Percentiles rank a stretch among this genome's conserved stretches.
phyloP scores from a whole-genome alignment of 2,797 vertebrate species.

The Sebastes steindachneri region DNA sequence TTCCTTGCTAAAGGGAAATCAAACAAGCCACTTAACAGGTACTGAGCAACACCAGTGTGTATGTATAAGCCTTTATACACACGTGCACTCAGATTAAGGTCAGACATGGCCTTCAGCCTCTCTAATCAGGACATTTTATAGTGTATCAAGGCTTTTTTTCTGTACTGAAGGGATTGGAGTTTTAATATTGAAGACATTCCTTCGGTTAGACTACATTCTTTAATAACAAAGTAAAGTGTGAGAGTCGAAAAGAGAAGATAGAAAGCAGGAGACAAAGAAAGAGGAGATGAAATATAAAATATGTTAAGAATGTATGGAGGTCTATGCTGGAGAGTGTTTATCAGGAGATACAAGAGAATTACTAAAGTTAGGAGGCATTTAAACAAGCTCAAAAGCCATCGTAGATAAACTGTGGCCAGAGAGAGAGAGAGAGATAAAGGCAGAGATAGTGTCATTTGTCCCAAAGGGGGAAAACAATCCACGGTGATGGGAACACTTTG shows the following conservation, averaged over 20 bases:
- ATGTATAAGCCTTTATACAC: background rate
- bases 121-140: constrained; percentile 40
- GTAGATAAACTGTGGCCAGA: constrained; percentile 42
- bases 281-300: background rate
- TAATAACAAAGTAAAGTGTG: constrained; percentile 32
- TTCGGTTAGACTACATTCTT: constrained; percentile 36
- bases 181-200: constrained; percentile 46
- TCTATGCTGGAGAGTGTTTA: background rate
- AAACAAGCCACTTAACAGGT: background rate
- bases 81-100: constrained; percentile 36
- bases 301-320: background rate
- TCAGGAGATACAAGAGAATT: constrained; percentile 15
- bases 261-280: background rate
- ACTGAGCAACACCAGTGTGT: background rate
- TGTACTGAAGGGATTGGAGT: constrained; percentile 21
- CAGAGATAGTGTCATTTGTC: constrained; percentile 39
- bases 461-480: constrained; percentile 46
- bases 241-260: background rate
- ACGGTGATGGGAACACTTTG: constrained; percentile 31
- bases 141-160: constrained; percentile 27
- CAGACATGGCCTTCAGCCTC: constrained; percentile 53
- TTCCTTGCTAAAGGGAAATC: background rate
- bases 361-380: constrained; percentile 17
- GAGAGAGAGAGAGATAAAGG: constrained; percentile 27
- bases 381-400: constrained; percentile 35